These are phyloP conservation scores for Listrodromus nycthemerus DNA, from an alignment of 2,888 invertebrate species.

Conservation along the genomic window DNA sequence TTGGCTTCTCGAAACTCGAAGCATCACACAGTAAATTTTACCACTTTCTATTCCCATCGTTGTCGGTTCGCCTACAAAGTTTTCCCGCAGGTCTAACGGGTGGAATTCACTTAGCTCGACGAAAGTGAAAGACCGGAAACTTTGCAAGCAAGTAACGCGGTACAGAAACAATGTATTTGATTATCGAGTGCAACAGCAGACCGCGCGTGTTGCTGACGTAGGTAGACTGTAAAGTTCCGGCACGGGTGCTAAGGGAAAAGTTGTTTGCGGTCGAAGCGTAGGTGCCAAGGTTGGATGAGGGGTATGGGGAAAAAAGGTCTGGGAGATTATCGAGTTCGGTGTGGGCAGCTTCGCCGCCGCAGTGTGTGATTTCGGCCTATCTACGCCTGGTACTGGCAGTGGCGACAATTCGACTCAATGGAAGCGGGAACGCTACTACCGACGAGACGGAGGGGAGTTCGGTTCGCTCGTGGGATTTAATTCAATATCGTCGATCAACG, in stretches of 20 bases:
- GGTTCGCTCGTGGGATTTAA: slow-evolving; percentile 41
- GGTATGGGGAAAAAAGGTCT: neutral
- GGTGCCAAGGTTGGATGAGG: neutral
- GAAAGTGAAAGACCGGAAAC: neutral
- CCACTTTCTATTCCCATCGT: slow-evolving; percentile 1
- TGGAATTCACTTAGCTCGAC: neutral
- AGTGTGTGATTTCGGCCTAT: slow-evolving; percentile 24
- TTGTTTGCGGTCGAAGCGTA: neutral
- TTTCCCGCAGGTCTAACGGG: neutral
- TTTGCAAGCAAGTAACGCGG: neutral
- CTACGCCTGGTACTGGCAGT: neutral
- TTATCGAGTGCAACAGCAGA: slow-evolving; percentile 37
- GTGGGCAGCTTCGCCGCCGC: slow-evolving; percentile 11
- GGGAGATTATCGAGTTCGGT: slow-evolving; percentile 27
- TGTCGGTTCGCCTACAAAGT: slow-evolving; percentile 7
- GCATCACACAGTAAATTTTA: neutral
- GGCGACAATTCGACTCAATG: slow-evolving; percentile 35
- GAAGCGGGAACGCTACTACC: neutral
- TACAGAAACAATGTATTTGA: slow-evolving; percentile 44
- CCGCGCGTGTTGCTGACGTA: neutral
- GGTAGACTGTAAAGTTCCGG: slow-evolving; percentile 11
- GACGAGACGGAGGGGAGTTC: slow-evolving; percentile 6
- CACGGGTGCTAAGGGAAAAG: slow-evolving; percentile 10
- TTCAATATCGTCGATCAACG: slow-evolving; percentile 57
- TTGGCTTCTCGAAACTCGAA: neutral